phyloP scores from a whole-genome alignment of 2,113 vertebrate genomes.

The Forbesichthys agassizii region DNA sequence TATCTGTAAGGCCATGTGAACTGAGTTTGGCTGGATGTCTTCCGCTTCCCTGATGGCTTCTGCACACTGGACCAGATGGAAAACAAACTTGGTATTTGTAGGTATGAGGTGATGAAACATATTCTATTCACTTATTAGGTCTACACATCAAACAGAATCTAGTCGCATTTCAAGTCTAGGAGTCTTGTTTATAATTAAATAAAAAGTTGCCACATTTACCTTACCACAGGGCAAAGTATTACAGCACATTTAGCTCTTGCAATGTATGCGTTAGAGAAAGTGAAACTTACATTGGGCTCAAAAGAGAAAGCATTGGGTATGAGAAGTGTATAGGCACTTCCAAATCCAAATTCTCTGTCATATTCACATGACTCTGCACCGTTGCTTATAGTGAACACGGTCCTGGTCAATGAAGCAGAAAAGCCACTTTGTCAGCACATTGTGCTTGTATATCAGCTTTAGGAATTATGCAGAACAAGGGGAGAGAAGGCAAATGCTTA shows the following conservation, averaged over 20 bases:
- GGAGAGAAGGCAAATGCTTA: constrained; percentile 64
- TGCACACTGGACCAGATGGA: constrained; percentile 58
- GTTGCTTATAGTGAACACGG: constrained; percentile 51
- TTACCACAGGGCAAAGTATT: too few relatives aligned
- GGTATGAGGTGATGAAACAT: too few relatives aligned
- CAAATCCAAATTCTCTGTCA: constrained; percentile 76
- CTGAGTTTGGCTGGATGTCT: constrained; percentile 84
- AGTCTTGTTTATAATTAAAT: too few relatives aligned
- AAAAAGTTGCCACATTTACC: too few relatives aligned
- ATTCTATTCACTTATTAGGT: too few relatives aligned
- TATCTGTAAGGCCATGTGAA: constrained; percentile 91
- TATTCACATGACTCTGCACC: constrained; percentile 54
- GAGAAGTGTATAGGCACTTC: constrained; percentile 83
- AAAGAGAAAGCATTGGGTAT: constrained; percentile 62
- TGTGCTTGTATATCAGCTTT: background rate
- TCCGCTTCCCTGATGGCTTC: constrained; percentile 41
- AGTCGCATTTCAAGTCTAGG: too few relatives aligned
- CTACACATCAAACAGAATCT: too few relatives aligned
- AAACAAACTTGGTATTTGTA: too few relatives aligned
- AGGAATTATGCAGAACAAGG: background rate
- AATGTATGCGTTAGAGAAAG: too few relatives aligned
- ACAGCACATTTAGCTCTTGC: too few relatives aligned
- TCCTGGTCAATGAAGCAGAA: constrained; percentile 39
- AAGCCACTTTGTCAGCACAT: background rate
- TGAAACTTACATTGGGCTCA: constrained; percentile 59